Percentiles rank a stretch among this genome's conserved stretches.
Evolutionary conservation across 2,888 invertebrate species (phyloP).

Genomic region (Ceratothoa steindachneri): DNA sequence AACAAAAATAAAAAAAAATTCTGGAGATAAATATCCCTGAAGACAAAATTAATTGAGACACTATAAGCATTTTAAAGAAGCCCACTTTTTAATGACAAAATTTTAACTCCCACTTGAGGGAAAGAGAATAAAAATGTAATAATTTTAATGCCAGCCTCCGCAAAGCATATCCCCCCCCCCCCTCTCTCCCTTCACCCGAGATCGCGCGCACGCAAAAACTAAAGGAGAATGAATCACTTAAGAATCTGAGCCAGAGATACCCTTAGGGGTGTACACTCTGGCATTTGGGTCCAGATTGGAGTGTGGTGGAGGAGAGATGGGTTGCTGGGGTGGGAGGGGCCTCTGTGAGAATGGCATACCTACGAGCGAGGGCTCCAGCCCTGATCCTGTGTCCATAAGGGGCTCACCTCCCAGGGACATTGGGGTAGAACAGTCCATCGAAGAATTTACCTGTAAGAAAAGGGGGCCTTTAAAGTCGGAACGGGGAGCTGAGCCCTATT

Average conservation of each 20-base stretch:
- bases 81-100: too few species aligned
- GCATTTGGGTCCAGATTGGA: conserved; percentile 55
- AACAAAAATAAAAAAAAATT: too few species aligned
- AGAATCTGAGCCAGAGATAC: conserved; percentile 15
- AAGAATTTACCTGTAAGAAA: background rate
- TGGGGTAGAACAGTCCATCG: background rate
- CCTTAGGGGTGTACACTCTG: conserved; percentile 55
- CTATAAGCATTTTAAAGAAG: background rate
- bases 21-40: background rate
- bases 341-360: background rate
- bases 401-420: background rate
- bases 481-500: too few species aligned
- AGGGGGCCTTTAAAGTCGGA: too few species aligned
- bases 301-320: conserved; percentile 43
- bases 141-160: too few species aligned
- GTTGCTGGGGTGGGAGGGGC: conserved; percentile 15
- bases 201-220: too few species aligned
- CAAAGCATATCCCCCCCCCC: too few species aligned
- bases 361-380: background rate
- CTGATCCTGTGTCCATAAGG: background rate
- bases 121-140: too few species aligned
- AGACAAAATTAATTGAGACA: background rate
- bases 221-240: background rate
- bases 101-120: too few species aligned
- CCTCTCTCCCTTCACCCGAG: too few species aligned